Evolutionary conservation across 2,797 vertebrate genomes (phyloP), one percentile per base, ranked within the genome.

Genomic region (Protosalanx chinensis): DNA sequence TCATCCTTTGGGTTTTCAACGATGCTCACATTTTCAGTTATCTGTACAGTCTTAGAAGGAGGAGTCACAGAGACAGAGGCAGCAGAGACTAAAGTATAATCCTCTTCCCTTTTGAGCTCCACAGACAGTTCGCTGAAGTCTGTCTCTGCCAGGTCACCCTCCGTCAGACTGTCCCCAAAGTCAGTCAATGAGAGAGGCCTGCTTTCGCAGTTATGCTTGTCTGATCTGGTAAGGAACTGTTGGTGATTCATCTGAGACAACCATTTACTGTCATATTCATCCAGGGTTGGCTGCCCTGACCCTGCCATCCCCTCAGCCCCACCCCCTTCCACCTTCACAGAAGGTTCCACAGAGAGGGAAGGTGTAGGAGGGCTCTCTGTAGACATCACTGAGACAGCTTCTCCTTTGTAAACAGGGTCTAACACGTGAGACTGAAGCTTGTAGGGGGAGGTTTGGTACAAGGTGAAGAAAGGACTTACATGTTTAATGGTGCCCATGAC

Each of bases 401-500:
- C 78, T 56, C 76, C 84, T 90, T 90, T 90, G 81, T 83, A 84
- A 78, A 87, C 79, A 65, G 88, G 84, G 64, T 86, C 85, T 71
- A 84, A 79, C 61, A 80, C 73, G n/a, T 92, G 88, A 77, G 91
- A 86, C 65, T 71, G 77, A n/a, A 91, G 88, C 15, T 67, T 87
- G 90, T 85, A 87, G 75, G 91, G 88, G 76, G 87, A 84, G 82
- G 92, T 86, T 80, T 83, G 77, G 85, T 92, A 92, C 80, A 91
- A 63, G 70, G 88, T 91, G 85, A 92, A 92, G 76, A 90, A 86
- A 78, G 91, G 88, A 94, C 92, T 94, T 93, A 93, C 92, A 88
- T 89, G 90, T 89, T 88, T 91, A 27, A 79, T 77, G 83, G 81
- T 84, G 72, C 89, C 88, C 71, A 76, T 77, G 59, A 89, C 87